These are phyloP conservation scores for Gobiocypris rarus DNA, from an alignment of 2,113 vertebrate species.

Conservation along the genomic window DNA sequence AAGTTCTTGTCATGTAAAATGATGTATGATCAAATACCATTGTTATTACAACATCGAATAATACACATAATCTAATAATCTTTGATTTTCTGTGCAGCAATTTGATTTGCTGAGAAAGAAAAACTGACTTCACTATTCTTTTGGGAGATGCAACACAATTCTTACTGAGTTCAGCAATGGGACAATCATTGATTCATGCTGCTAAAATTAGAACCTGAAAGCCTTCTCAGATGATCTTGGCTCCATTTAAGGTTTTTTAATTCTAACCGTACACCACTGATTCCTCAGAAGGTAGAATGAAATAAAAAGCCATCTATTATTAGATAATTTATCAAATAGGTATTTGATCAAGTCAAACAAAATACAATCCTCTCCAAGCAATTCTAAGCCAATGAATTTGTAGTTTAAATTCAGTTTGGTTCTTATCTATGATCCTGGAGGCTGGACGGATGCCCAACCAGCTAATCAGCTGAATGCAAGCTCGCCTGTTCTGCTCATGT, in stretches of 20 bases:
- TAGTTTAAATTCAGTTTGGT: neutral
- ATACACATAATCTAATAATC: neutral
- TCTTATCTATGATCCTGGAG: conserved; percentile 9
- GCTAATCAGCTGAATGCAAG: conserved; percentile 28
- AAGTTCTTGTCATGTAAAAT: neutral
- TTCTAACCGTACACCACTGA: neutral
- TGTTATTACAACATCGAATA: conserved; percentile 8
- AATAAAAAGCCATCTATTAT: neutral
- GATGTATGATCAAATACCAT: neutral
- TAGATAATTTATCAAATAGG: neutral
- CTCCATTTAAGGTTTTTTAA: conserved; percentile 70
- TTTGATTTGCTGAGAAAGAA: neutral
- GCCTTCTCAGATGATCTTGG: neutral
- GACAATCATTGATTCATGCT: conserved; percentile 10
- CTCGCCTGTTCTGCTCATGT: neutral
- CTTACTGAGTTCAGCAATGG: conserved; percentile 9
- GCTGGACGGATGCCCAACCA: neutral
- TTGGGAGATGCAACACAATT: conserved; percentile 11
- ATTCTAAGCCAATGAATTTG: conserved; percentile 26
- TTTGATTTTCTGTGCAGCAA: neutral
- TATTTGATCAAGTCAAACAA: neutral
- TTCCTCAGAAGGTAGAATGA: neutral
- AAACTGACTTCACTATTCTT: neutral
- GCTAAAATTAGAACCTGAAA: conserved; percentile 66
- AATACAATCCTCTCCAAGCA: neutral